Evolutionary conservation across 1,140 invertebrate genomes (phyloP), one percentile per base, ranked within the genome.

Genomic region (Tyrophagus putrescentiae): DNA sequence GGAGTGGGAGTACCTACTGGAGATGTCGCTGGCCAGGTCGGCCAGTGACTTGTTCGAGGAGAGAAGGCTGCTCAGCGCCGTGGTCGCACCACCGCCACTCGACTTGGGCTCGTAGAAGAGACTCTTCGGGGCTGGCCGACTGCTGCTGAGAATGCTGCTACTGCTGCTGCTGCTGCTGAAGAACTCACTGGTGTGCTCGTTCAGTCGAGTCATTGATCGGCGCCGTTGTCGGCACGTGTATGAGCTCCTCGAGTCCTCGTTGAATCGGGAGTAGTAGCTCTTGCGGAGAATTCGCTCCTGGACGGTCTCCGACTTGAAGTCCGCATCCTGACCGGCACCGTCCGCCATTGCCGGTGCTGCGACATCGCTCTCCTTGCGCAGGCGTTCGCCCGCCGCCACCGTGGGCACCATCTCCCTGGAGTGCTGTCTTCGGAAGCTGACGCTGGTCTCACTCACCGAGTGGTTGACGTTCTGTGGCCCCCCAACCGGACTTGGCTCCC

Each of bases 191-290:
- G 45, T 50, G 32, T 13, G 7, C 23, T 7, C 23, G 5, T 27
- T 31, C 28, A 54, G 21, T 32, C 52, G 3, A 21, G 52, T 27
- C 25, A 54, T 27, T 3, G 57, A 44, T 13, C 57, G 57, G 28
- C 57, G 28, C 50, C 57, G 34, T 27, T 42, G 36, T 44, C 57
- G 3, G 6, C 5, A 16, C 2, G 5, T 2, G n/a, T 27, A 4
- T 27, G 36, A 18, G 6, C 23, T 13, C 31, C 44, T 5, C 32
- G 13, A 13, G 23, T 59, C 39, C 13, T 72, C 67, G 66, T 90
- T 89, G 68, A 90, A 90, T 60, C 85, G 77, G 4, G 82, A 82
- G 68, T 89, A 92, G 71, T 87, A 91, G 69, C 85, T 89, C 69
- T 87, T 87, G 21, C 87, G 76, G 64, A 84, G 76, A 62, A 92